phyloP scores from a whole-genome alignment of 2,797 vertebrate genomes.

The Falco columbarius region DNA sequence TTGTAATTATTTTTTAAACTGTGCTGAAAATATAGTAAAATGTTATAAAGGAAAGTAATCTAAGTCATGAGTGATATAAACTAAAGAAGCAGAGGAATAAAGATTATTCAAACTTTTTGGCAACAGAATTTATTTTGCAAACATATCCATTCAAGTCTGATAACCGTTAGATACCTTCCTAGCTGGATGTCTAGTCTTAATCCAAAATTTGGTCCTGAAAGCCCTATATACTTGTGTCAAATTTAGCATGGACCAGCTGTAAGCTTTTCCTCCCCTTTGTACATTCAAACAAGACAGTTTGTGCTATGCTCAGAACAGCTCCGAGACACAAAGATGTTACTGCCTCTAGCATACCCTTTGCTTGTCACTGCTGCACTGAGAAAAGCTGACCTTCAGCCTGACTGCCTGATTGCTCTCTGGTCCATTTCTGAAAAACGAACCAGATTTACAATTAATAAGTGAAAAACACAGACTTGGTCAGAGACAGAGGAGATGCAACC shows the following conservation, averaged over 20 bases:
- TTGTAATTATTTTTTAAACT: not conserved
- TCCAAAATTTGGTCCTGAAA: not conserved
- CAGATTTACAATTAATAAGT: not conserved
- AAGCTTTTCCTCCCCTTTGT: not conserved
- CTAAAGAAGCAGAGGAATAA: not conserved
- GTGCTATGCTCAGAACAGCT: not conserved
- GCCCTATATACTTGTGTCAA: not conserved
- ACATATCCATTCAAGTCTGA: not conserved
- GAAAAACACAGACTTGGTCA: not conserved
- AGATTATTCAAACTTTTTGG: not conserved
- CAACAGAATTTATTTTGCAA: not conserved
- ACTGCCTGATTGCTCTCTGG: not conserved
- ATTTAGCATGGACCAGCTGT: not conserved
- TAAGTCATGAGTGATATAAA: not conserved
- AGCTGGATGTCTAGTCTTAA: not conserved
- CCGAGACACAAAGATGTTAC: not conserved
- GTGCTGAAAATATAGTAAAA: not conserved
- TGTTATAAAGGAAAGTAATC: not conserved
- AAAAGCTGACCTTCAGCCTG: not conserved
- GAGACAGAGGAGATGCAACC: not conserved
- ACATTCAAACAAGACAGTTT: not conserved
- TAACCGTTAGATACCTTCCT: not conserved
- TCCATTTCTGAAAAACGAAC: not conserved
- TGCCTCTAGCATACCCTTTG: not conserved
- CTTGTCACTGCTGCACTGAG: not conserved